phyloP scores from a whole-genome alignment of 2,113 vertebrate genomes.

The Delphinus delphis region DNA sequence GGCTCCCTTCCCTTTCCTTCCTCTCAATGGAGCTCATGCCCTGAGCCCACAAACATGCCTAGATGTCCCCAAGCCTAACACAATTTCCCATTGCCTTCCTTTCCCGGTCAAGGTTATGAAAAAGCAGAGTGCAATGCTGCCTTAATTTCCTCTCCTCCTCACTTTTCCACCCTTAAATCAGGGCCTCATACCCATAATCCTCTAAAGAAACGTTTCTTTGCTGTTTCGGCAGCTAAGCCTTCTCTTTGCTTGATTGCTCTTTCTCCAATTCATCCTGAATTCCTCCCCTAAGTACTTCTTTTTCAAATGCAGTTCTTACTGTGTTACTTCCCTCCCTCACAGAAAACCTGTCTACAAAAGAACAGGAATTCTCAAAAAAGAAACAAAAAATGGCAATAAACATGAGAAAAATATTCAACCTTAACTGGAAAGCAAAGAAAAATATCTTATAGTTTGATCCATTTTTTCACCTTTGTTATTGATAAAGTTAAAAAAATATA shows the following conservation, averaged over 20 bases:
- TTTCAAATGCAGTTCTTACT: not conserved
- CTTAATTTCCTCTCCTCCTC: not conserved
- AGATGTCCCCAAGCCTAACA: no score
- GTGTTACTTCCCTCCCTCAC: not conserved
- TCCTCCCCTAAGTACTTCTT: not conserved
- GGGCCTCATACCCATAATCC: no score
- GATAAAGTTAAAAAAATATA: not conserved
- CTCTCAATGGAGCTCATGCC: not conserved
- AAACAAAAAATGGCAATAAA: not conserved
- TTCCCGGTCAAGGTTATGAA: accelerated
- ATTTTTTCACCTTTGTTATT: not conserved
- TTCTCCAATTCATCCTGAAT: not conserved
- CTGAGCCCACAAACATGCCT: accelerated
- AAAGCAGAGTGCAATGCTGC: accelerated
- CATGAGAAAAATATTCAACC: not conserved
- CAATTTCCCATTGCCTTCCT: accelerated
- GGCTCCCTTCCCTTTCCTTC: not conserved
- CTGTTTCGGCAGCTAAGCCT: not conserved
- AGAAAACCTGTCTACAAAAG: not conserved
- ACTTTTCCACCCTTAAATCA: accelerated
- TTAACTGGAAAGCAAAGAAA: not conserved
- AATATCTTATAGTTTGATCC: not conserved
- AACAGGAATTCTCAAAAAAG: not conserved
- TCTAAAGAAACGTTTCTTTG: not conserved
- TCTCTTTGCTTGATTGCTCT: not conserved